phyloP scores from a whole-genome alignment of 2,888 invertebrate species.

The Agrotis ipsilon region DNA sequence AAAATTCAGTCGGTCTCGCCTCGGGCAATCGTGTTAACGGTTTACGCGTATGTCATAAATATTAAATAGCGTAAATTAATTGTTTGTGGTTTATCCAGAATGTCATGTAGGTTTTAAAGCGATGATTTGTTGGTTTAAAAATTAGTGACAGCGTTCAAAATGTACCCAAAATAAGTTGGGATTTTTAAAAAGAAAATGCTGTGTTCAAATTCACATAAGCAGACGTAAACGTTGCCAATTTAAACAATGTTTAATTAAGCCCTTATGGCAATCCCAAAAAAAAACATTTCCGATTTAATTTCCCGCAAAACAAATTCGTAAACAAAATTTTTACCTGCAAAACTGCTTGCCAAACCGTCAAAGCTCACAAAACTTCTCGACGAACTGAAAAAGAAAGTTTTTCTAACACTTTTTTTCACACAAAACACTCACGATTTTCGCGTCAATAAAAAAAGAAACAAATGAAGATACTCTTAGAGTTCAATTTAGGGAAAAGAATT shows the following conservation, averaged over 20 bases:
- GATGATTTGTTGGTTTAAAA: constrained; percentile 11
- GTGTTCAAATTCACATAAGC: no score
- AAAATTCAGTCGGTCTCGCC: constrained; percentile 15
- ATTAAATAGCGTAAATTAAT: constrained; percentile 31
- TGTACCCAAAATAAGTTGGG: no score
- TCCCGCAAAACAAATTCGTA: constrained; percentile 5
- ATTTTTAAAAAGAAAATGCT: background rate
- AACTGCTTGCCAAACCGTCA: constrained; percentile 33
- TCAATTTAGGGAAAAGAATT: constrained; percentile 49
- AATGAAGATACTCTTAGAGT: background rate
- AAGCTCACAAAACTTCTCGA: constrained; percentile 56
- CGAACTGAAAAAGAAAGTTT: constrained; percentile 54
- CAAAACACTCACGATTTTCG: constrained; percentile 46
- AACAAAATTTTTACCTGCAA: constrained; percentile 55
- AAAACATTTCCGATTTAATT: background rate
- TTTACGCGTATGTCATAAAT: constrained; percentile 27
- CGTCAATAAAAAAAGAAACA: constrained; percentile 1
- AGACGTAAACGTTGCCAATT: background rate
- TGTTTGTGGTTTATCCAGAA: constrained; percentile 20
- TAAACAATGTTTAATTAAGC: background rate
- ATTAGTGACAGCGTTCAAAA: background rate
- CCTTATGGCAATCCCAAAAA: background rate
- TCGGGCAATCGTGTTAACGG: constrained; percentile 19
- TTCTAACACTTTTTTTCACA: constrained; percentile 32
- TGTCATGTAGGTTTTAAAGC: background rate